These are phyloP conservation scores for Tiaroga cobitis DNA, from an alignment of 2,797 vertebrate genomes.

Conservation along the genomic window DNA sequence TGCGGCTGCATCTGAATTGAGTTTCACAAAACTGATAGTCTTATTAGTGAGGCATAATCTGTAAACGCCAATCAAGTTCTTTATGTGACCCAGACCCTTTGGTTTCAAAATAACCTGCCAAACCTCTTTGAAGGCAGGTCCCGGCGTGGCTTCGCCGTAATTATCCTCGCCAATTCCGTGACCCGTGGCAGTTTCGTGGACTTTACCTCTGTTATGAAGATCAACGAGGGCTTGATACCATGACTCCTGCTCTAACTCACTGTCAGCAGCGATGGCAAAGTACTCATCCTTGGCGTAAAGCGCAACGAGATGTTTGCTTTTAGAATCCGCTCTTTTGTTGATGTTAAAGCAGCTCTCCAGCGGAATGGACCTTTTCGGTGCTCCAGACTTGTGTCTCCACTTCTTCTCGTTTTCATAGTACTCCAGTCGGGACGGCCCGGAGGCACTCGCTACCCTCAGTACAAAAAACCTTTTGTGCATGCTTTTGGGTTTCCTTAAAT, in stretches of 20 bases:
- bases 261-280: slow-evolving; percentile 87
- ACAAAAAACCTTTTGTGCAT: slow-evolving; percentile 93
- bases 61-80: slow-evolving; percentile 89
- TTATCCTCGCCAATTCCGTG: slow-evolving; percentile 73
- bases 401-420: slow-evolving; percentile 93
- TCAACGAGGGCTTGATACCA: slow-evolving; percentile 88
- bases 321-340: slow-evolving; percentile 90
- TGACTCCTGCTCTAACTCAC: slow-evolving; percentile 84
- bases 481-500: slow-evolving; percentile 92
- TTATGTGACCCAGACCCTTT: slow-evolving; percentile 87
- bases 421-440: slow-evolving; percentile 86
- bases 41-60: slow-evolving; percentile 89
- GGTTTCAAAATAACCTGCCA: slow-evolving; percentile 92
- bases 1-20: slow-evolving; percentile 86
- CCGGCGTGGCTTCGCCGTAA: slow-evolving; percentile 80
- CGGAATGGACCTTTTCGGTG: slow-evolving; percentile 87
- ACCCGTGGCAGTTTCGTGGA: slow-evolving; percentile 71
- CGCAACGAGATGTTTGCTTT: slow-evolving; percentile 89
- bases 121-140: slow-evolving; percentile 88
- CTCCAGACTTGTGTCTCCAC: slow-evolving; percentile 89
- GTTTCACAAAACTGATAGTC: slow-evolving; percentile 88
- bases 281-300: slow-evolving; percentile 90
- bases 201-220: slow-evolving; percentile 85
- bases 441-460: slow-evolving; percentile 83
- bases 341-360: slow-evolving; percentile 91